A percentile compares a stretch with the other conserved stretches of the same genome.
phyloP scores from a whole-genome alignment of 2,797 vertebrate genomes.

The Channa striata region DNA sequence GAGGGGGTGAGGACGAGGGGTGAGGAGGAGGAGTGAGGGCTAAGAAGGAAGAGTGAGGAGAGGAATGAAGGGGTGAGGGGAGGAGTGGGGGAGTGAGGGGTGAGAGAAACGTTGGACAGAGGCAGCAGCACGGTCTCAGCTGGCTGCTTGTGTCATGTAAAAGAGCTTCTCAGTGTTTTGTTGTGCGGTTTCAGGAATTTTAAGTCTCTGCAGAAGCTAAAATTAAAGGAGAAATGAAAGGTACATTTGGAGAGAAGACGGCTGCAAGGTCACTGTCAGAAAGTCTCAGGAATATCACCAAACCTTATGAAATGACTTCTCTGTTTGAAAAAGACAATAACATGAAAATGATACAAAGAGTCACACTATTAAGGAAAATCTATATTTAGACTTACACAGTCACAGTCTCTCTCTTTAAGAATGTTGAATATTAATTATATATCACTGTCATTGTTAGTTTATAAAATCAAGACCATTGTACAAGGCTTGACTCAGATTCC shows the following conservation, averaged over 20 bases:
- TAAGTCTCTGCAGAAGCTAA: constrained; percentile 3
- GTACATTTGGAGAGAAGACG: no score
- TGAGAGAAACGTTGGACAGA: constrained; percentile 30
- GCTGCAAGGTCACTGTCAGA: constrained; percentile 18
- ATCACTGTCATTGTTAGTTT: background rate
- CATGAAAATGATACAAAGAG: background rate
- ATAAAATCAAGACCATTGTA: background rate
- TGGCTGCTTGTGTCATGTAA: constrained; percentile 73
- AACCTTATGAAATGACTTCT: background rate
- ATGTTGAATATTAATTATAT: no score
- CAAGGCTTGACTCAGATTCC: background rate
- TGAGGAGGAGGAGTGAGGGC: background rate
- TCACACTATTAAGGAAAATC: background rate
- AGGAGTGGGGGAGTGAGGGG: background rate
- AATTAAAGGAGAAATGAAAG: constrained; percentile 16
- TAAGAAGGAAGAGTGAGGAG: constrained; percentile 17
- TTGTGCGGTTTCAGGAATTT: constrained; percentile 28
- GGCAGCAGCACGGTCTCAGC: constrained; percentile 60
- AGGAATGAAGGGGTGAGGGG: constrained; percentile 1
- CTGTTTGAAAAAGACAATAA: background rate
- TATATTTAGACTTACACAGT: background rate
- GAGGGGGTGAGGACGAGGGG: constrained; percentile 1
- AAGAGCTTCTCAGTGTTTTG: constrained; percentile 54
- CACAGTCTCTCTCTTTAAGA: no score
- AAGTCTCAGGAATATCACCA: background rate